These are phyloP conservation scores for Engystomops pustulosus DNA, from an alignment of 2,113 vertebrate species.

Conservation along the genomic window DNA sequence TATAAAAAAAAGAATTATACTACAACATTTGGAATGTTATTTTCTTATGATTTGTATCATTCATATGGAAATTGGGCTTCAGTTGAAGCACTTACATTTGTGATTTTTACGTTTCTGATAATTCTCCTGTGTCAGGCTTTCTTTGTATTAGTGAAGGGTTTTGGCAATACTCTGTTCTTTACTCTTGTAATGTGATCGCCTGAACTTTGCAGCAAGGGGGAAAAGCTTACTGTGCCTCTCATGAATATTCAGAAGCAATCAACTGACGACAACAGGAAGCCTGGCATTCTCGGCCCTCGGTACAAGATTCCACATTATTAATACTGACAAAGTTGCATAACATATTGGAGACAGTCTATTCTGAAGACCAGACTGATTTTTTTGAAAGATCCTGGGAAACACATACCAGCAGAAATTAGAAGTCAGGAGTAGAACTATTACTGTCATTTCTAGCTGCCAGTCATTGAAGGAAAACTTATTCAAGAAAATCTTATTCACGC, in stretches of 20 bases:
- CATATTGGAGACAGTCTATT: slow-evolving; percentile 13
- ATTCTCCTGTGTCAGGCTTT: neutral
- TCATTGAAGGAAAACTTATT: neutral
- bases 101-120: neutral
- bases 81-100: neutral
- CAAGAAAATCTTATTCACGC: no score
- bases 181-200: slow-evolving; percentile 39
- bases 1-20: neutral
- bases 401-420: neutral
- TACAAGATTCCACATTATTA: slow-evolving; percentile 28
- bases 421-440: neutral
- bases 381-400: neutral
- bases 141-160: slow-evolving; percentile 44
- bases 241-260: slow-evolving; percentile 47
- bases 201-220: slow-evolving; percentile 32
- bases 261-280: slow-evolving; percentile 44
- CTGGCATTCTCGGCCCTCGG: slow-evolving; percentile 32
- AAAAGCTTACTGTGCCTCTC: slow-evolving; percentile 24
- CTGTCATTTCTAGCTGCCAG: neutral
- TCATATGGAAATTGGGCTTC: neutral
- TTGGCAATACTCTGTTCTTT: slow-evolving; percentile 19
- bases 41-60: neutral
- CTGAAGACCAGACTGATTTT: slow-evolving; percentile 3
- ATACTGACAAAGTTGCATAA: slow-evolving; percentile 35
- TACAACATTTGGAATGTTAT: neutral